Conservation (phyloP, 2,888 invertebrate genomes). For the Ormia ochracea region DNA sequence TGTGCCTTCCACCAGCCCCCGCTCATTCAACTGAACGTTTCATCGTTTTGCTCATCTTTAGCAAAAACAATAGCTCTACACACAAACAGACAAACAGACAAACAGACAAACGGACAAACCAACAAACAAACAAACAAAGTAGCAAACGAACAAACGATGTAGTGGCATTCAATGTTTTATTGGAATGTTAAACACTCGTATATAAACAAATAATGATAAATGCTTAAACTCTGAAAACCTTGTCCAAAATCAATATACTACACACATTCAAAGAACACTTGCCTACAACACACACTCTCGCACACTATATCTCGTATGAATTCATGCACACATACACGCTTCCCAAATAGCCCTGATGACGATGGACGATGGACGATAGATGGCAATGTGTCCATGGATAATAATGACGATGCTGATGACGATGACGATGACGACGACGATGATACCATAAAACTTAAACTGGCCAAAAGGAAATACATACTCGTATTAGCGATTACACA, state of each 20-base stretch:
- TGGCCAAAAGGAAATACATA: slow-evolving; percentile 61
- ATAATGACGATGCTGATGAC: slow-evolving; percentile 2
- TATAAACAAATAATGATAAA: slow-evolving; percentile 76
- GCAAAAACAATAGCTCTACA: slow-evolving; percentile 12
- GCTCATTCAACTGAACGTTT: not conserved
- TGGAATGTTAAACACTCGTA: slow-evolving; percentile 74
- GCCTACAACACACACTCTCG: not conserved
- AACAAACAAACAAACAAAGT: not conserved
- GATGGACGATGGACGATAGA: slow-evolving; percentile 37
- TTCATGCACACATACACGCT: not conserved
- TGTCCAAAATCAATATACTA: slow-evolving; percentile 40
- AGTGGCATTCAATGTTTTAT: slow-evolving; percentile 64
- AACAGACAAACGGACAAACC: too few species aligned
- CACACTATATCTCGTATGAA: not conserved
- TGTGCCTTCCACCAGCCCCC: not conserved
- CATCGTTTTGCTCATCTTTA: not conserved
- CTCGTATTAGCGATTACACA: slow-evolving; percentile 41
- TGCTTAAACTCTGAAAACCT: slow-evolving; percentile 65
- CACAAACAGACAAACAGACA: not conserved
- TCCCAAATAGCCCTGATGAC: slow-evolving; percentile 18
- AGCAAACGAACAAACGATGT: too few species aligned
- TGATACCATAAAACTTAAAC: slow-evolving; percentile 60
- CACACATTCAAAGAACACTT: slow-evolving; percentile 5
- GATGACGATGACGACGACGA: slow-evolving; percentile 26
- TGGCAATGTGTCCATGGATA: slow-evolving; percentile 20